Evolutionary conservation across 2,797 vertebrate genomes (phyloP).

Genomic region (Mormyrus proboscirostris): DNA sequence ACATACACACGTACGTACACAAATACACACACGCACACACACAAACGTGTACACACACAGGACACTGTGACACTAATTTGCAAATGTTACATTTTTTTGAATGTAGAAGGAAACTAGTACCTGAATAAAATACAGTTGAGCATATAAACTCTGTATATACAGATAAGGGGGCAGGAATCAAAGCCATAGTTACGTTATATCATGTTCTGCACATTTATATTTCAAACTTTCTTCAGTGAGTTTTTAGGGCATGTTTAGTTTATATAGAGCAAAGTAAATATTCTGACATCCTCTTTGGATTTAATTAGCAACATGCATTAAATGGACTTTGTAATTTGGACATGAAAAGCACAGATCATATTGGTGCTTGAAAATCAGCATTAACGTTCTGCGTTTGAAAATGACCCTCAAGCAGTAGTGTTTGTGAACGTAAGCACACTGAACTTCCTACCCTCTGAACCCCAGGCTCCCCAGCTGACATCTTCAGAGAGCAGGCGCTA

Average conservation of each 20-base stretch:
- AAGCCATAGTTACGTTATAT: neutral
- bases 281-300: neutral
- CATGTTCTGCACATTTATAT: neutral
- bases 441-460: neutral
- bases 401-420: neutral
- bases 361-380: neutral
- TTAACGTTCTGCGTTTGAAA: neutral
- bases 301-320: neutral
- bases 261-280: neutral
- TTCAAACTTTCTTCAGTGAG: neutral
- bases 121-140: neutral
- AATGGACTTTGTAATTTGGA: neutral
- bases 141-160: neutral
- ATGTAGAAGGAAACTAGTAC: neutral
- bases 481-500: neutral
- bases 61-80: neutral
- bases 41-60: neutral
- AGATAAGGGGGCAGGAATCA: neutral
- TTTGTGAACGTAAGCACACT: neutral
- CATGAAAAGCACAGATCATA: neutral
- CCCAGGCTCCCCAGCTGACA: neutral
- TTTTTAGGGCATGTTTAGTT: neutral
- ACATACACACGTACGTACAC: no score
- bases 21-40: neutral
- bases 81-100: neutral